phyloP scores from a whole-genome alignment of 2,113 vertebrate species.

The Tychaedon coryphoeus region DNA sequence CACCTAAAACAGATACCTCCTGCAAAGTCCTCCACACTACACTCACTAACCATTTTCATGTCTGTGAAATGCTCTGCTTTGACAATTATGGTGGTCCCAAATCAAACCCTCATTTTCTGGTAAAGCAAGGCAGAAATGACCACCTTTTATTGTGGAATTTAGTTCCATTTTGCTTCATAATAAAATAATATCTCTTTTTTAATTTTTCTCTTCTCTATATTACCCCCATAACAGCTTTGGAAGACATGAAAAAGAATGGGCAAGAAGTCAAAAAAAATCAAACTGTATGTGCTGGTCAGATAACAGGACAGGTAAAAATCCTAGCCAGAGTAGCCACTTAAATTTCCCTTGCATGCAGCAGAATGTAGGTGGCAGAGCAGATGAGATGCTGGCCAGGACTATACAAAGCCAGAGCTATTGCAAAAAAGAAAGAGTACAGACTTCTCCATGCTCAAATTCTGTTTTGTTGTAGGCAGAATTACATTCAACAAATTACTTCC shows the following conservation, averaged over 20 bases:
- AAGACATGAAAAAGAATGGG: neutral
- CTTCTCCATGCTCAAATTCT: neutral
- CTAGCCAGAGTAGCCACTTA: neutral
- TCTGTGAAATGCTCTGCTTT: neutral
- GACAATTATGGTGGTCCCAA: neutral
- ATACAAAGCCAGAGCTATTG: neutral
- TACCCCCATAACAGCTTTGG: neutral
- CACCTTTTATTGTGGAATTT: neutral
- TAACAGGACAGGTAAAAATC: neutral
- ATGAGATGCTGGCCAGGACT: neutral
- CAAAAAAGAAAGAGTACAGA: neutral
- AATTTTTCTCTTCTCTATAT: neutral
- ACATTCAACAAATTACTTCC: neutral
- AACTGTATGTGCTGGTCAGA: neutral
- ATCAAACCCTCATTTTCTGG: neutral
- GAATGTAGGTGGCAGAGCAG: neutral
- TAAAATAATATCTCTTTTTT: neutral
- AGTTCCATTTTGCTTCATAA: neutral
- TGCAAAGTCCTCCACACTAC: neutral
- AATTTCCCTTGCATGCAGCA: neutral
- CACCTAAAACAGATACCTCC: neutral
- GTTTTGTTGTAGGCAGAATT: neutral
- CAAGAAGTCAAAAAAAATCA: neutral
- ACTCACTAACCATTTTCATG: neutral
- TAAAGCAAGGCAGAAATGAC: neutral